Evolutionary conservation across 2,797 vertebrate genomes (phyloP), one percentile per base, ranked within the genome.

Genomic region (Fringilla coelebs): DNA sequence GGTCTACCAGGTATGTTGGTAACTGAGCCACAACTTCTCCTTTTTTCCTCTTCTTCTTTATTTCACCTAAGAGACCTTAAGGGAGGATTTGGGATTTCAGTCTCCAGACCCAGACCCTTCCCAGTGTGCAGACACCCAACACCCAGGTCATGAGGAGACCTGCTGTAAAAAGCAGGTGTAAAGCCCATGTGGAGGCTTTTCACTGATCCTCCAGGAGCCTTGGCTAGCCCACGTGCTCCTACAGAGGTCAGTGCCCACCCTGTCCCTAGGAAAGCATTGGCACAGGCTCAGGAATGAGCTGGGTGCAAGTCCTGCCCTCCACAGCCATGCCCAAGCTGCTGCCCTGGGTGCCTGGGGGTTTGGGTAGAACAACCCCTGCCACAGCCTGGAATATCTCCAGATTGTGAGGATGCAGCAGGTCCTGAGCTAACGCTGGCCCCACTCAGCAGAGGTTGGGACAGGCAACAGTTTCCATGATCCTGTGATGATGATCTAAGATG

Each of bases 1-100:
- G 98, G 97, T 7, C 22, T n/a, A 54, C 96, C 95, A 95, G 98
- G 98, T 98, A 95, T 13, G 97, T 96, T 65, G 32, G 36, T 38
- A 76, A 68, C 83, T 15, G 20, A 55, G 36, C 25, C 1, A 4
- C 60, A 26, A 13, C 16, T 77, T 95, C 62, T 83, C 17, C 3
- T 58, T 32, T 72, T 91, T 67, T 58, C 21, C 4, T 40, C 46
- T 66, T 34, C 9, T 7, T 40, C 17, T 46, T 54, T 78, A 60
- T 54, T 66, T 13, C 26, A 36, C 28, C 3, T 60, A 49, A 91
- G 54, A 74, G 22, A 67, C 7, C 8, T 70, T 12, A 78, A 48
- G 20, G 24, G 43, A 45, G 51, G 48, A 45, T 78, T 72, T 60
- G 68, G 6, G 32, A 66, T 72, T 85, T 74, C 48, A 77, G 8